Conservation (phyloP, 2,113 vertebrate genomes). For the Alethe diademata region DNA sequence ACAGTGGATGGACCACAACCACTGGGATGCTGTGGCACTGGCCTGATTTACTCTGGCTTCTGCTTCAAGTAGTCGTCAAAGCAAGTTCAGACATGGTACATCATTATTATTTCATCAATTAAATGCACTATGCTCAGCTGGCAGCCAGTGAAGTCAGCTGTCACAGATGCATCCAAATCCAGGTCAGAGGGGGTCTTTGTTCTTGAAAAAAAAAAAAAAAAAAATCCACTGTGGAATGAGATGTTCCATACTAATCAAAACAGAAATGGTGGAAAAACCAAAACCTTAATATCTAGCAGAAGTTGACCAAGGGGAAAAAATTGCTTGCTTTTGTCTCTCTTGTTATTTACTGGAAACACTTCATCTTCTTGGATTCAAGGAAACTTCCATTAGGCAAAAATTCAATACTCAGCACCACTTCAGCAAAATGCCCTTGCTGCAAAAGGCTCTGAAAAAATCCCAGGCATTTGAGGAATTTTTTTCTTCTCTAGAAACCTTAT, state of each 20-base stretch:
- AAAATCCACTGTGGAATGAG: background rate
- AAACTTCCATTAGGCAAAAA: slow-evolving; percentile 39
- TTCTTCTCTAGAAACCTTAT: background rate
- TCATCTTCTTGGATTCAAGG: slow-evolving; percentile 19
- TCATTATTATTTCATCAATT: slow-evolving; percentile 76
- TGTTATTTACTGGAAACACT: background rate
- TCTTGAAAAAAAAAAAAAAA: slow-evolving; percentile 6
- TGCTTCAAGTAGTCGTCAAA: slow-evolving; percentile 59
- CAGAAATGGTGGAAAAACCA: slow-evolving; percentile 16
- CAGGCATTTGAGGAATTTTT: background rate
- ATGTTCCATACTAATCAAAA: slow-evolving; percentile 31
- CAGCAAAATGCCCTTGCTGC: background rate
- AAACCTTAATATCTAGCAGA: background rate
- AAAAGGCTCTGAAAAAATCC: background rate
- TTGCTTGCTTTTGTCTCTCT: background rate
- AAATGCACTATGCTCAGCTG: slow-evolving; percentile 68
- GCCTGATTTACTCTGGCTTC: slow-evolving; percentile 49
- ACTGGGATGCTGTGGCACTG: background rate
- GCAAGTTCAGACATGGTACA: slow-evolving; percentile 59
- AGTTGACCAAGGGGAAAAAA: slow-evolving; percentile 2
- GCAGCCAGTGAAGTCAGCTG: slow-evolving; percentile 59
- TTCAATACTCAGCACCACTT: background rate
- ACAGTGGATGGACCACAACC: background rate
- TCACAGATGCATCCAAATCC: slow-evolving; percentile 67
- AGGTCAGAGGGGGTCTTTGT: slow-evolving; percentile 66